Evolutionary conservation across 2,888 invertebrate genomes (phyloP).

Genomic region (Chrysodeixis includens): DNA sequence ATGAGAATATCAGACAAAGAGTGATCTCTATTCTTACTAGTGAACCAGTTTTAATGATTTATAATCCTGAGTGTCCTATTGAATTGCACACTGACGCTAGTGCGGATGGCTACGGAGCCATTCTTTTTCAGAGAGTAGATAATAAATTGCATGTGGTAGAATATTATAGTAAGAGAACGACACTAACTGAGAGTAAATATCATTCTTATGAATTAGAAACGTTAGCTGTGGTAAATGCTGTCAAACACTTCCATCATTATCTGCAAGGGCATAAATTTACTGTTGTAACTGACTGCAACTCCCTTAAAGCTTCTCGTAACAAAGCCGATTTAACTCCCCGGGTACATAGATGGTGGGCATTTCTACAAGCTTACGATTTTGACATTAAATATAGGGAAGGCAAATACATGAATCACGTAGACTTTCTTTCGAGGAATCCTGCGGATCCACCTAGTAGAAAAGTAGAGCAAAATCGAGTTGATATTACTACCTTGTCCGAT

Average conservation of each 20-base stretch:
- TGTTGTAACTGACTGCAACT: slow-evolving; percentile 14
- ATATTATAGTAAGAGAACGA: not conserved
- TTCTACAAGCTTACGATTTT: slow-evolving; percentile 12
- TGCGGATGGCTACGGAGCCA: slow-evolving; percentile 48
- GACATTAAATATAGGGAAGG: not conserved
- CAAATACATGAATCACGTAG: not conserved
- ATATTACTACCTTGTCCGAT: not conserved
- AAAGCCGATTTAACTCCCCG: slow-evolving; percentile 8
- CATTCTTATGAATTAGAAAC: slow-evolving; percentile 15
- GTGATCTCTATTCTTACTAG: slow-evolving; percentile 26
- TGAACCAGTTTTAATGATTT: slow-evolving; percentile 40
- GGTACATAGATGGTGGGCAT: slow-evolving; percentile 13
- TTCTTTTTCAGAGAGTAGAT: slow-evolving; percentile 5
- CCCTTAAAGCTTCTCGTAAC: not conserved
- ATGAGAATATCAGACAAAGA: not conserved
- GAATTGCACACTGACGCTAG: slow-evolving; percentile 18
- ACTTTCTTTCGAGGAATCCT: slow-evolving; percentile 13
- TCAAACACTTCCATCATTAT: slow-evolving; percentile 5
- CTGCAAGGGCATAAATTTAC: not conserved
- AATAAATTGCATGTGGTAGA: not conserved
- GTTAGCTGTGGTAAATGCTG: slow-evolving; percentile 5
- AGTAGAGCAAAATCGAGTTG: slow-evolving; percentile 6
- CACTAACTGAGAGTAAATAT: not conserved
- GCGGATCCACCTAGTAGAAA: not conserved
- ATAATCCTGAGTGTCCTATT: slow-evolving; percentile 30